These are phyloP conservation scores for Antechinus flavipes DNA, from an alignment of 2,113 vertebrate genomes.

Conservation along the genomic window DNA sequence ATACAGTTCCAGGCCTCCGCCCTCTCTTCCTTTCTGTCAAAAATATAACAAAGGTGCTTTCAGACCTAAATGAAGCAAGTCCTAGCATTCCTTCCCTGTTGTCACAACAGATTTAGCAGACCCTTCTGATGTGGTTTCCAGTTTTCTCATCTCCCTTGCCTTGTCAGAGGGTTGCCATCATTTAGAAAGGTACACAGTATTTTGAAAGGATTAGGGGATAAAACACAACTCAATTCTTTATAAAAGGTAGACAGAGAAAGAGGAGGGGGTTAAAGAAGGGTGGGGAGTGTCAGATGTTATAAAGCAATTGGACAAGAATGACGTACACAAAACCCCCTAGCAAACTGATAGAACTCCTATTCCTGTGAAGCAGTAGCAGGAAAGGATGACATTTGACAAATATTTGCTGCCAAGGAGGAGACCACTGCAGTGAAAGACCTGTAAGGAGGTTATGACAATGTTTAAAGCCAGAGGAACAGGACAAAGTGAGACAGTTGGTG, in stretches of 20 bases:
- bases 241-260: conserved; percentile 48
- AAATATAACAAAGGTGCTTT: conserved; percentile 75
- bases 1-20: conserved; percentile 31
- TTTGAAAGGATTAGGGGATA: conserved; percentile 87
- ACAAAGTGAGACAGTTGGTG: not conserved
- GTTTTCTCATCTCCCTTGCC: conserved; percentile 82
- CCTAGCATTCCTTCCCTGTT: conserved; percentile 82
- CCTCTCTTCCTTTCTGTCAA: conserved; percentile 61
- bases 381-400: conserved; percentile 52
- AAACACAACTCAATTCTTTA: conserved; percentile 83
- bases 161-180: conserved; percentile 87
- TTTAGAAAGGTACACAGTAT: conserved; percentile 83
- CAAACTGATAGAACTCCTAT: not conserved
- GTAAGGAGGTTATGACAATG: conserved; percentile 14
- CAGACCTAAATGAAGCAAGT: conserved; percentile 79
- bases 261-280: conserved; percentile 15
- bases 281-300: conserved; percentile 81
- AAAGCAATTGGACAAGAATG: conserved; percentile 51
- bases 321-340: conserved; percentile 32
- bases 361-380: conserved; percentile 22
- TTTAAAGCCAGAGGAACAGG: not conserved
- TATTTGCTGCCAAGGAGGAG: conserved; percentile 42
- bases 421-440: not conserved
- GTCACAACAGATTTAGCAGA: conserved; percentile 86
- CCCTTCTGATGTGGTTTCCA: conserved; percentile 84